Base-by-base conservation (phyloP, 2,113 vertebrate genomes). In the Aphelocoma coerulescens region DNA sequence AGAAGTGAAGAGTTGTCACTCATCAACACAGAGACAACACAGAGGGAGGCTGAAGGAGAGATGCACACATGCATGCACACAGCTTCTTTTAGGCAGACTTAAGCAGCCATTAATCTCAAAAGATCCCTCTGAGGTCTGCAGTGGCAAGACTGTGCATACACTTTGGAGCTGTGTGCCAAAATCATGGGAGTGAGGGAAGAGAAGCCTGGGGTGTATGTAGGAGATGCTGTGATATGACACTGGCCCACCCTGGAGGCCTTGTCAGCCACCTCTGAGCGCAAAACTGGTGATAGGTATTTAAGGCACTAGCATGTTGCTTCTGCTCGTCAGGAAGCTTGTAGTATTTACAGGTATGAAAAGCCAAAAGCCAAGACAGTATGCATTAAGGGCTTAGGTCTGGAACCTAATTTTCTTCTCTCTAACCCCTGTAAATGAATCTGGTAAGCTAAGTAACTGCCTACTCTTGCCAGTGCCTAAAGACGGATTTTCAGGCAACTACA, bases 11-110 rank as follows among this genome's bases (percentile, higher is more conserved):
- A 78, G n/a, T 3, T 88, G 32, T 61, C 69, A 13, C 18, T 81
- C 24, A 12, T 66, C 46, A 62, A 7, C 39, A 54, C 15, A 39
- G 19, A 35, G 28, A 37, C 0, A 4, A 32, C 39, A 51, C 32
- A 76, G 41, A 72, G 5, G n/a, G 44, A 82, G 6, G 20, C 33
- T 49, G 33, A 27, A 62, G 43, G 74, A 57, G n/a, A n/a, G 24
- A 62, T 41, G 16, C 23, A 55, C 0, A 0, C 28, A 51, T 3
- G 0, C 28, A 51, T 2, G 13, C 44, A 69, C 14, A 51, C 10
- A 20, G 11, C 5, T 39, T 23, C 30, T 65, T 85, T 80, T 24
- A 39, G 43, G 13, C 10, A 73, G 27, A 43, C 26, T 46, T 14
- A 43, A 32, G 30, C 10, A 74, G 22, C 5, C 16, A 27, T 16